Evolutionary conservation across 2,113 vertebrate species (phyloP).

Genomic region (Phyllostomus discolor): DNA sequence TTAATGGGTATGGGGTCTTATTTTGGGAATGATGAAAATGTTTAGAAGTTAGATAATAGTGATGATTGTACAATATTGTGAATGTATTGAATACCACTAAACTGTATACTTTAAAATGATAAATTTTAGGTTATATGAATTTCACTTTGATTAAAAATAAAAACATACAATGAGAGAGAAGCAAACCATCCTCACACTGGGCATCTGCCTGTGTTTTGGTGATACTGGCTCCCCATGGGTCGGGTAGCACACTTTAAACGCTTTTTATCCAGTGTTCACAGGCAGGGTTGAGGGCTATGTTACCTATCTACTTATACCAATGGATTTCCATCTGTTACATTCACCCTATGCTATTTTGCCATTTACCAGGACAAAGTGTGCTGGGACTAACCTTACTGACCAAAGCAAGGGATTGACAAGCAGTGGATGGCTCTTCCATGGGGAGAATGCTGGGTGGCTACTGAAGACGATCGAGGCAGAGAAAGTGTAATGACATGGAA

Average conservation of each 20-base stretch:
- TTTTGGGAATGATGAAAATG: neutral
- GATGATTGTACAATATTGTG: fast-evolving
- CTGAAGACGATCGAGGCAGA: neutral
- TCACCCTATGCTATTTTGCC: neutral
- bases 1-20: fast-evolving
- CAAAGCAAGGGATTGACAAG: neutral
- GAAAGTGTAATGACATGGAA: neutral
- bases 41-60: neutral
- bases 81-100: neutral
- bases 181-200: neutral
- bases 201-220: neutral
- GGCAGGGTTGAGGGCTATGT: neutral
- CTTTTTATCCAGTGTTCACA: neutral
- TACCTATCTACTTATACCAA: fast-evolving
- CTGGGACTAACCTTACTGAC: neutral
- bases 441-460: neutral
- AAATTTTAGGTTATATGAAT: neutral
- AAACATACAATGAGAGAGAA: neutral
- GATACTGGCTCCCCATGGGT: neutral
- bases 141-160: neutral
- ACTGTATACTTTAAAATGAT: neutral
- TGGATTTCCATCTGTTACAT: fast-evolving
- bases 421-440: fast-evolving
- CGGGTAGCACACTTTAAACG: neutral
- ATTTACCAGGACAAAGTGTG: neutral